Conservation (phyloP, 2,888 invertebrate species). For the Bursaphelenchus okinawaensis region DNA sequence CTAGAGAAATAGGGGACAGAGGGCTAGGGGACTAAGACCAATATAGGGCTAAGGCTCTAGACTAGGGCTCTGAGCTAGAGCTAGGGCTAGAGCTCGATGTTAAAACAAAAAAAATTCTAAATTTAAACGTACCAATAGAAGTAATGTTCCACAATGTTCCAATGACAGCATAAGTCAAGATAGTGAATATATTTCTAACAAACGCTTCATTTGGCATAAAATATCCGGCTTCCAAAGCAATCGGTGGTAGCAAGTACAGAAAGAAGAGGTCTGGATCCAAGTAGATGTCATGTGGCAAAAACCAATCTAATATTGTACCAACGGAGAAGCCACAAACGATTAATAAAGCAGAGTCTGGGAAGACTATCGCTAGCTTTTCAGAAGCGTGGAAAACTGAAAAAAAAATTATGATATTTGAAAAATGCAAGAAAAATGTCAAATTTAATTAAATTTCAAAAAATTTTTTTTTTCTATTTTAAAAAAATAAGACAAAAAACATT, state of each 20-base stretch:
- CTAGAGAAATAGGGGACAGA: too few relatives aligned
- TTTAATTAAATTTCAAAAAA: too few relatives aligned
- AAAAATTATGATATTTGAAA: background rate
- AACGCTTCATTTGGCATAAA: constrained; percentile 96
- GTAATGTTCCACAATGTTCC: constrained; percentile 91
- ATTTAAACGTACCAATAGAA: constrained; percentile 58
- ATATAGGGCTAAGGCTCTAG: too few relatives aligned
- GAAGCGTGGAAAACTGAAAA: constrained; percentile 29
- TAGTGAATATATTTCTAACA: constrained; percentile 89
- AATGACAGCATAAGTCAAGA: constrained; percentile 80
- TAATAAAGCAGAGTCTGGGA: constrained; percentile 40
- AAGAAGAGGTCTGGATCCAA: constrained; percentile 74
- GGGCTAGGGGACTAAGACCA: too few relatives aligned
- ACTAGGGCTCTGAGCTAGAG: too few relatives aligned
- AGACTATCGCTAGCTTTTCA: constrained; percentile 18
- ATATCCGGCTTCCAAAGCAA: constrained; percentile 94
- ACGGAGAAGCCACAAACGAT: constrained; percentile 34
- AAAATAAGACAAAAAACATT: too few relatives aligned
- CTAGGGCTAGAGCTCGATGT: too few relatives aligned
- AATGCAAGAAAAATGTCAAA: background rate
- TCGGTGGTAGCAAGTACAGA: constrained; percentile 92
- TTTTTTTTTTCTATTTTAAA: too few relatives aligned
- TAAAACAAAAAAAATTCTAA: too few relatives aligned
- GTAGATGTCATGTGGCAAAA: constrained; percentile 25
- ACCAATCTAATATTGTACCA: constrained; percentile 24